Evolutionary conservation across 2,888 invertebrate genomes (phyloP).

Genomic region (Crematogaster levior): DNA sequence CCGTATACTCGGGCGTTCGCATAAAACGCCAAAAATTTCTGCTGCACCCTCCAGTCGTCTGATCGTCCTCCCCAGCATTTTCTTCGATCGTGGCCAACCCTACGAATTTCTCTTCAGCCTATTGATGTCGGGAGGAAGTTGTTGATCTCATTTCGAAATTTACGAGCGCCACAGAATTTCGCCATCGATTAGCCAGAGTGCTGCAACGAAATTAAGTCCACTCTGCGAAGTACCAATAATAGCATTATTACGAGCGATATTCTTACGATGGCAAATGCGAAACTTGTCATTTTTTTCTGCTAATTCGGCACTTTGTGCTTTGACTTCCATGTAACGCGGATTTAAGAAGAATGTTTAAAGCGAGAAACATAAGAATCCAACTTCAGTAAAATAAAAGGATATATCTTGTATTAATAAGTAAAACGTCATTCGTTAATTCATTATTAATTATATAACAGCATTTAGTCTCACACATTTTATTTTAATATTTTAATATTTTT

Average conservation of each 20-base stretch:
- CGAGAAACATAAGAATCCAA: not conserved
- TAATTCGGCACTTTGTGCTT: not conserved
- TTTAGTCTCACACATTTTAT: not conserved
- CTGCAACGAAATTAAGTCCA: slow-evolving; percentile 43
- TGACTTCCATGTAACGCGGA: not conserved
- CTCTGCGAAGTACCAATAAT: slow-evolving; percentile 35
- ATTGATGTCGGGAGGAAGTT: slow-evolving; percentile 27
- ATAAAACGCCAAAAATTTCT: slow-evolving; percentile 61
- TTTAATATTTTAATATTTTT: not conserved
- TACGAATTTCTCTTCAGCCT: slow-evolving; percentile 51
- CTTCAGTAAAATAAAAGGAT: slow-evolving; percentile 8
- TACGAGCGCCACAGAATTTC: slow-evolving; percentile 43
- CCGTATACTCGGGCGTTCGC: slow-evolving; percentile 67
- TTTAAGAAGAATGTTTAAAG: not conserved
- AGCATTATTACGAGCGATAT: slow-evolving; percentile 31
- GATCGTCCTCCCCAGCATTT: not conserved
- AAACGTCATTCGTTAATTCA: not conserved
- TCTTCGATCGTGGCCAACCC: slow-evolving; percentile 21
- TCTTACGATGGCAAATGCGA: slow-evolving; percentile 6
- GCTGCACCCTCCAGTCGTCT: slow-evolving; percentile 16
- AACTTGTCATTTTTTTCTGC: slow-evolving; percentile 9
- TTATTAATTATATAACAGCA: not conserved
- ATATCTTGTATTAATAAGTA: not conserved
- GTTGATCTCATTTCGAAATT: slow-evolving; percentile 50
- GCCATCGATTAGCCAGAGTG: slow-evolving; percentile 43